Evolutionary conservation across 1,140 invertebrate species (phyloP), one percentile per base, ranked within the genome.

Genomic region (Drosophila athabasca): DNA sequence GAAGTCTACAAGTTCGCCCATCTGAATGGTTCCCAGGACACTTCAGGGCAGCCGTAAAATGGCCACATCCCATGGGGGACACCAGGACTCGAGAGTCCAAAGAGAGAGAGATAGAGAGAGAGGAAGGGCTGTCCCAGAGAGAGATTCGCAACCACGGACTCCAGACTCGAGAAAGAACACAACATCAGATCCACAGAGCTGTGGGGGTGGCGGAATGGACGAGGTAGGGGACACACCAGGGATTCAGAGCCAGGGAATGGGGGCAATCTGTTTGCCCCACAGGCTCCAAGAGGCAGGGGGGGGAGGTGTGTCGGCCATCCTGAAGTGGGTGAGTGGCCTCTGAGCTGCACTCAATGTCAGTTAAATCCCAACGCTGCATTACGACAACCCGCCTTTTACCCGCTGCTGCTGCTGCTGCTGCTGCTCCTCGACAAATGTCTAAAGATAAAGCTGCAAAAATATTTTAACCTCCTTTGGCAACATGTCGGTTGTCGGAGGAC

Each of bases 361-460:
- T 66, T 88, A 87, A 87, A 88, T 88, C 82, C 83, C 70, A 74
- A 67, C 79, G 75, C 75, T 87, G 82, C 83, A 82, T 78, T 85
- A 87, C 83, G 70, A 62, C 82, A 79, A 71, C 54, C 69, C 24
- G 24, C 24, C 50, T 46, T 31, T 17, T 50, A 8, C 50, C 8
- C 57, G 22, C 43, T 55, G 13, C 35, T 68, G n/a, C 15, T 17
- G 4, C 41, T 9, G 2, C 29, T 3, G 5, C 46, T 39, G 1
- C 24, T 15, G 31, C 15, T 17, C 15, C 69, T 68, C 74, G 64
- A 78, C 79, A 79, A 84, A 71, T 79, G 76, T 83, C 83, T 68
- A 76, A 89, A 88, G 84, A 88, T 88, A 88, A 88, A 89, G 83
- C 84, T 89, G 84, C 83, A 88, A 89, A 88, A 89, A 88, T 88